These are phyloP conservation scores for Halichoerus grypus DNA, from an alignment of 2,113 vertebrate genomes.

Conservation along the genomic window DNA sequence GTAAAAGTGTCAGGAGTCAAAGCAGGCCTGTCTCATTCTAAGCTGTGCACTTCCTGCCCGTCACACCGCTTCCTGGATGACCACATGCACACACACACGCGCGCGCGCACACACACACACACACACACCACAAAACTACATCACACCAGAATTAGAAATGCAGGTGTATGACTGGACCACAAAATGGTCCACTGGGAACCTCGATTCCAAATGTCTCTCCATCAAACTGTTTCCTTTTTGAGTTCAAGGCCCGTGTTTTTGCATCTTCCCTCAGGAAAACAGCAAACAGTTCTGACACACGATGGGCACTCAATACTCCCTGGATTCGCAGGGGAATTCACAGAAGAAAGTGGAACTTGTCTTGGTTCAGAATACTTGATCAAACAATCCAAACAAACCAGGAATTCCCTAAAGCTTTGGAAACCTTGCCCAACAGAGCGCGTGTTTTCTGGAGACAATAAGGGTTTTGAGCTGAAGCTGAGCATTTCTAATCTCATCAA, in stretches of 20 bases:
- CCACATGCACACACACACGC: neutral
- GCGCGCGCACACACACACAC: neutral
- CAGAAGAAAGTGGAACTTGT: neutral
- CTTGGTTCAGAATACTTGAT: neutral
- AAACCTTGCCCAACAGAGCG: neutral
- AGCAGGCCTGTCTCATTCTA: neutral
- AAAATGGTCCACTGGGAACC: neutral
- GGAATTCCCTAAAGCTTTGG: neutral
- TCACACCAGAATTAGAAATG: constrained; percentile 1
- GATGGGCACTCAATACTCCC: neutral
- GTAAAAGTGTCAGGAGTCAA: neutral
- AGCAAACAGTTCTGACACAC: neutral
- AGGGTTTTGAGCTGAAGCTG: constrained; percentile 1
- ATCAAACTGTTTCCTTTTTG: neutral
- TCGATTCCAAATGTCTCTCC: neutral
- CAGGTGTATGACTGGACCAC: neutral
- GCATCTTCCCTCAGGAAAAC: neutral
- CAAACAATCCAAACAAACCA: neutral
- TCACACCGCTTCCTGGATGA: neutral
- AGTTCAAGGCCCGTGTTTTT: neutral
- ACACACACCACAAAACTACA: neutral
- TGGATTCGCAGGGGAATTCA: neutral
- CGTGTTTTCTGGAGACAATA: neutral
- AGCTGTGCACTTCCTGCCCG: neutral
- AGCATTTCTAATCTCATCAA: constrained; percentile 12